These are phyloP conservation scores for Netelia fuscicornis DNA, from an alignment of 2,888 invertebrate genomes.

Conservation along the genomic window DNA sequence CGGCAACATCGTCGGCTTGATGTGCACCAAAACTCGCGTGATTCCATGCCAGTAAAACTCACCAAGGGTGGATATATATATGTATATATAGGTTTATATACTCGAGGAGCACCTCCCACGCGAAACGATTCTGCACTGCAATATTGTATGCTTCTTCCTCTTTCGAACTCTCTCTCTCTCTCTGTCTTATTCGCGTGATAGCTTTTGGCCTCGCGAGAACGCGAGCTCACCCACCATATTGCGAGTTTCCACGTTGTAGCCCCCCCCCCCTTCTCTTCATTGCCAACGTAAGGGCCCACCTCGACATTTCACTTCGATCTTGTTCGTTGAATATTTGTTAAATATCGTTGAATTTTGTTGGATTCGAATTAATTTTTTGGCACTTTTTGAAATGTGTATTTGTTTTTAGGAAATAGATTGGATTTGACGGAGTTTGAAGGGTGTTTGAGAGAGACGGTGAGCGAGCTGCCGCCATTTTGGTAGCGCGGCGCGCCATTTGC, in stretches of 20 bases:
- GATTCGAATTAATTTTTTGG: no score
- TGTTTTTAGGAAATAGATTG: no score
- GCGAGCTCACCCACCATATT: slow-evolving; percentile 32
- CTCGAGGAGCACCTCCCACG: background rate
- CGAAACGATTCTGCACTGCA: background rate
- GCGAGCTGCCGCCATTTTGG: slow-evolving; percentile 7
- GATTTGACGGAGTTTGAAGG: slow-evolving; percentile 69
- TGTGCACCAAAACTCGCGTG: slow-evolving; percentile 68
- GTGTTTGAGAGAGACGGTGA: slow-evolving; percentile 17
- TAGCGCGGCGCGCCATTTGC: background rate
- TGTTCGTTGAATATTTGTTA: no score
- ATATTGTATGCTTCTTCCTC: slow-evolving; percentile 7
- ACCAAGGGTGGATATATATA: background rate
- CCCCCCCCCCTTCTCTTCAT: slow-evolving; percentile 20
- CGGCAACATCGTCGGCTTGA: background rate
- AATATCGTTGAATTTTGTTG: no score
- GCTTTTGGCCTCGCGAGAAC: slow-evolving; percentile 29
- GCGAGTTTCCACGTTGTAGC: slow-evolving; percentile 53
- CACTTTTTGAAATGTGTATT: no score
- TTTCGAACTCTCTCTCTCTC: slow-evolving; percentile 8
- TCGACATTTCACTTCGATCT: no score
- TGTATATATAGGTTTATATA: background rate
- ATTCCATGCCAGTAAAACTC: slow-evolving; percentile 67
- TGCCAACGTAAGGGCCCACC: no score
- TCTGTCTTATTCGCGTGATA: slow-evolving; percentile 27